Conservation (phyloP, 2,113 vertebrate genomes). For the Calonectris borealis region DNA sequence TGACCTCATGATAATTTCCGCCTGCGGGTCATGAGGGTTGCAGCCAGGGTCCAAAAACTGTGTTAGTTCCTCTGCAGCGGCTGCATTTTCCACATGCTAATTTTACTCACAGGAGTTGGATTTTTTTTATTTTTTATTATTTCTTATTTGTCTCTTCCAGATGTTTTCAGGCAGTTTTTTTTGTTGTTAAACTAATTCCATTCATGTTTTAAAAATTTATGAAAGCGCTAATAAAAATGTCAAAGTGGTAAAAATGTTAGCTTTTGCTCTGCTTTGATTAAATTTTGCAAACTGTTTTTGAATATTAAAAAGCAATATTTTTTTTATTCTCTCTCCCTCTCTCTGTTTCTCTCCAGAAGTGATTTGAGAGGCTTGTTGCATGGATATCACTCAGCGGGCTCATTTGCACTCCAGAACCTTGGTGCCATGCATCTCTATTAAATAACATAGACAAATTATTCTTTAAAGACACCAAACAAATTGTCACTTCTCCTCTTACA, state of each 20-base stretch:
- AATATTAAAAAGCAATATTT: constrained; percentile 87
- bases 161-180: constrained; percentile 83
- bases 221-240: constrained; percentile 87
- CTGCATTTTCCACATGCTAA: constrained; percentile 75
- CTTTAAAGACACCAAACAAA: constrained; percentile 87
- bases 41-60: background rate
- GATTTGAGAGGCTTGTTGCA: constrained; percentile 74
- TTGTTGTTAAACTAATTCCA: constrained; percentile 85
- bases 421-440: constrained; percentile 86
- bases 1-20: background rate
- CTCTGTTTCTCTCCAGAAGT: constrained; percentile 72
- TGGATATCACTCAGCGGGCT: constrained; percentile 77
- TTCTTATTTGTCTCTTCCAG: constrained; percentile 83
- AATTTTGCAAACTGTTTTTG: constrained; percentile 88
- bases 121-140: constrained; percentile 71
- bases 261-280: constrained; percentile 88
- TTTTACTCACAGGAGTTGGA: constrained; percentile 69
- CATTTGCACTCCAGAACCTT: constrained; percentile 83
- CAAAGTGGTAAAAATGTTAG: constrained; percentile 88
- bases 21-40: background rate
- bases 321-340: constrained; percentile 77
- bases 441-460: constrained; percentile 84
- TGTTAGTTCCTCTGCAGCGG: constrained; percentile 33
- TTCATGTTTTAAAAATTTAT: constrained; percentile 89
- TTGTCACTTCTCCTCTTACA: constrained; percentile 81